phyloP scores from a whole-genome alignment of 2,888 invertebrate genomes.

The Bimastos eiseni region DNA sequence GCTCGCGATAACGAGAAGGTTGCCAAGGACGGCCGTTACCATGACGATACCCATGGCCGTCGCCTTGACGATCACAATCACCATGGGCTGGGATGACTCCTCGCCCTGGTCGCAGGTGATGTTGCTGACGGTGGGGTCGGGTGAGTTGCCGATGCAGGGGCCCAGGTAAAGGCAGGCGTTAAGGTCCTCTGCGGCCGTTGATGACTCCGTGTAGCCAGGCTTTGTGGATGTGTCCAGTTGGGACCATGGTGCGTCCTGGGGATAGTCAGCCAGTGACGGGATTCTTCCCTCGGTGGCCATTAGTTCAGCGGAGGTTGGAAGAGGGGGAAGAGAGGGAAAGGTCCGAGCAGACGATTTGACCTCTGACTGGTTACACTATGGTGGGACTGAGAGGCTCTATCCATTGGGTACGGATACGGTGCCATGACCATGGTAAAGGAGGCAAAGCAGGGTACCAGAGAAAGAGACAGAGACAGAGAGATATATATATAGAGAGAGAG shows the following conservation, averaged over 20 bases:
- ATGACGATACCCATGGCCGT: conserved; percentile 76
- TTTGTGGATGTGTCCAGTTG: background rate
- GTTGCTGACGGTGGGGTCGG: background rate
- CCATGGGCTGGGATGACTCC: background rate
- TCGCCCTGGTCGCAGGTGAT: background rate
- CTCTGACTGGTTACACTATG: background rate
- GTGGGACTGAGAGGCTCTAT: background rate
- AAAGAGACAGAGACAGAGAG: background rate
- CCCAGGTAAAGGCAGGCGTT: background rate
- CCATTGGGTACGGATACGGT: background rate
- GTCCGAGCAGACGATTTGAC: background rate
- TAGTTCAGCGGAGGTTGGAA: background rate
- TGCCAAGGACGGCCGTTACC: conserved; percentile 73
- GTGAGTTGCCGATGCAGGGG: background rate
- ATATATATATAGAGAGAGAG: too few relatives aligned
- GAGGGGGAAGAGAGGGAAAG: background rate
- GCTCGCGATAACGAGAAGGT: conserved; percentile 84
- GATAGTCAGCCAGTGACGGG: background rate
- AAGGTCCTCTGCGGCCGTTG: background rate
- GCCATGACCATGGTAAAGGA: background rate
- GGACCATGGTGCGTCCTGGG: background rate
- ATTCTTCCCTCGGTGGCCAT: background rate
- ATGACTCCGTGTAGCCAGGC: background rate
- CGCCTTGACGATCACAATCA: conserved; percentile 26
- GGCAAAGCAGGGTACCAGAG: background rate